Base-by-base conservation (phyloP, 2,888 invertebrate species). In the Caenorhabditis doughertyi region DNA sequence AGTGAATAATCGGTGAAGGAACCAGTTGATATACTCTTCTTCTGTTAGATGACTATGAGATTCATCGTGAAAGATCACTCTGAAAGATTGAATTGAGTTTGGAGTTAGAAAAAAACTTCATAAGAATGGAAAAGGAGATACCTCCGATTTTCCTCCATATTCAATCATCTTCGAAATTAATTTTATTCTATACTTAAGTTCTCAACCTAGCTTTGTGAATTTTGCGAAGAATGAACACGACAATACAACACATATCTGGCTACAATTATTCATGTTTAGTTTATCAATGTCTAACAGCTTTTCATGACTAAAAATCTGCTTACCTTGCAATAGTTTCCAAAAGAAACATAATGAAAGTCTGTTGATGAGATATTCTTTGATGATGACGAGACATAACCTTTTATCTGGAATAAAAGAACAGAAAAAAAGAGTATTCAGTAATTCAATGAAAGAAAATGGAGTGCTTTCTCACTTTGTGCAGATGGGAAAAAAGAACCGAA, bases 1-100 rank as follows among this genome's bases (percentile, higher is more conserved):
- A 11, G 77, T 62, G 44, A 35, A 62, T 21, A 68, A 13, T 32
- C 64, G 73, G 47, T 55, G 27, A n/a, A 64, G 62, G 32, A 73
- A 73, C 73, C 73, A 73, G 8, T 73, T 53, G 35, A 73, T 42
- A 35, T 55, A 73, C 47, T 73, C 73, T 23, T 73, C 64, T 32
- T 73, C 73, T 11, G 73, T 42, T n/a, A 73, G 35, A n/a, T 73
- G 21, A 18, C 11, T 2, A 16, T 64, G 55, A 44, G 64, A 55
- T 32, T 73, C 73, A 3, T 73, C 73, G 32, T 73, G 64, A 11
- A 73, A 35, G 5, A 73, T 39, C 11, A 73, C 29, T 64, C 73
- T 73, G 73, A 27, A 64, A 73, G 13, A 16, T 11, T 3, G 13
- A 13, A 16, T 13, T 11, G 32, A 32, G 32, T 32, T 32, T 32